Evolutionary conservation across 2,888 invertebrate genomes (phyloP), one percentile per base, ranked within the genome.

Genomic region (Thereva nobilitata): DNA sequence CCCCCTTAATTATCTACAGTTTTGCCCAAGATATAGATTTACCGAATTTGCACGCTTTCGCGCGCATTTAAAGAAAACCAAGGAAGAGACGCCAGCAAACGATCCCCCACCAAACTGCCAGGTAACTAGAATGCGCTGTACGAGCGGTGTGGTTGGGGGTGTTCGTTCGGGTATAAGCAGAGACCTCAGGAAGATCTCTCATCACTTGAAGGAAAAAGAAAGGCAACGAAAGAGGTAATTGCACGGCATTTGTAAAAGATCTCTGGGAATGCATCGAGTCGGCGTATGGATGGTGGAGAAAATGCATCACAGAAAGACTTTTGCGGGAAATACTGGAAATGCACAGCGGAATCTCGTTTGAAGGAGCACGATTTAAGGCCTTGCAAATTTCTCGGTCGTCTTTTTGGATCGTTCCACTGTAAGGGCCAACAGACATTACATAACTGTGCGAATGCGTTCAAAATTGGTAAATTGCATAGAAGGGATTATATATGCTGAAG

Each of bases 401-500:
- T 1, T 23, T 23, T 23, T 23, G 23, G 23, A 23, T 23, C 23
- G 23, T 23, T 23, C 1, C 23, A 23, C 23, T 23, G 23, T 23
- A 23, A 23, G 23, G 23, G 23, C 23, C 23, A 23, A 1, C 23
- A 23, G 23, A 23, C 23, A 23, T 23, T 23, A 23, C 23, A 23
- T 23, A 23, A 23, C 23, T 23, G 23, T 23, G 23, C 64, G 67
- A 64, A 67, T 69, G 69, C 69, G 69, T 69, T 69, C 64, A 53
- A 69, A 69, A 66, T 69, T 69, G 67, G 69, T 67, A 67, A 69
- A 69, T 69, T 69, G 64, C 69, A 69, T 64, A 67, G 67, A 59
- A 64, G 67, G 59, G 23, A 23, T 23, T 23, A 23, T 23, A 23
- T 23, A 23, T 23, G 23, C 23, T 23, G 23, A 2, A 23, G 2